A percentile compares a stretch with the other conserved stretches of the same genome.
Evolutionary conservation across 2,113 vertebrate genomes (phyloP).

Genomic region (Corvus hawaiiensis): DNA sequence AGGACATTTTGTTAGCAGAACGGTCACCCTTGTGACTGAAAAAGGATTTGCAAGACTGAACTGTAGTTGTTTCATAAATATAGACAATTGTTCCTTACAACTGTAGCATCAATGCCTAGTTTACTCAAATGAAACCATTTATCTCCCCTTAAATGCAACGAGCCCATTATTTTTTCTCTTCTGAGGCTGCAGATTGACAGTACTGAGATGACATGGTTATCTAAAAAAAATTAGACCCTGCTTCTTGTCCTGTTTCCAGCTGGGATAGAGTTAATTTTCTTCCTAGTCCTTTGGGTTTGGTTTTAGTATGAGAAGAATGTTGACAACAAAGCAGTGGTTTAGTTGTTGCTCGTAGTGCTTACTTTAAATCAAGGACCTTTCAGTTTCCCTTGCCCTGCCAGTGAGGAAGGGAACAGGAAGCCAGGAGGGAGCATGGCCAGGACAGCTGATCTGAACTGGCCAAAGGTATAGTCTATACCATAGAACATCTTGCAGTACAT

Average conservation of each 20-base stretch:
- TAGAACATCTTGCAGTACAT: background rate
- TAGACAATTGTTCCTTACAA: background rate
- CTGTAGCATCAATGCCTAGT: background rate
- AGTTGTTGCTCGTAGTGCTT: fast-evolving
- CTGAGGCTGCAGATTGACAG: background rate
- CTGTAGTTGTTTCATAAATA: background rate
- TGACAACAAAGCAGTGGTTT: background rate
- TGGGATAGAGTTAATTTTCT: background rate
- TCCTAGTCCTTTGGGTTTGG: background rate
- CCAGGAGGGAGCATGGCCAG: background rate
- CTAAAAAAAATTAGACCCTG: background rate
- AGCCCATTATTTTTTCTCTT: background rate
- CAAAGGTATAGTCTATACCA: background rate
- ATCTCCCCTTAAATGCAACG: background rate
- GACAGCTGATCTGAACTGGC: background rate
- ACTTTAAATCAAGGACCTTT: background rate
- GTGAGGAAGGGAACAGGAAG: background rate
- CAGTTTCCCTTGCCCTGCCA: fast-evolving
- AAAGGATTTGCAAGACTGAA: background rate
- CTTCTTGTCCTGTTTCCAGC: background rate
- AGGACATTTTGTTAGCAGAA: background rate
- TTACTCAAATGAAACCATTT: background rate
- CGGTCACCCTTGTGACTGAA: background rate
- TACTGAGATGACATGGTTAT: background rate
- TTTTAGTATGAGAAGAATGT: background rate